A percentile compares a stretch with the other conserved stretches of the same genome.
Conservation (phyloP, 1,140 invertebrate genomes). For the Plectrocnemia conspersa region DNA sequence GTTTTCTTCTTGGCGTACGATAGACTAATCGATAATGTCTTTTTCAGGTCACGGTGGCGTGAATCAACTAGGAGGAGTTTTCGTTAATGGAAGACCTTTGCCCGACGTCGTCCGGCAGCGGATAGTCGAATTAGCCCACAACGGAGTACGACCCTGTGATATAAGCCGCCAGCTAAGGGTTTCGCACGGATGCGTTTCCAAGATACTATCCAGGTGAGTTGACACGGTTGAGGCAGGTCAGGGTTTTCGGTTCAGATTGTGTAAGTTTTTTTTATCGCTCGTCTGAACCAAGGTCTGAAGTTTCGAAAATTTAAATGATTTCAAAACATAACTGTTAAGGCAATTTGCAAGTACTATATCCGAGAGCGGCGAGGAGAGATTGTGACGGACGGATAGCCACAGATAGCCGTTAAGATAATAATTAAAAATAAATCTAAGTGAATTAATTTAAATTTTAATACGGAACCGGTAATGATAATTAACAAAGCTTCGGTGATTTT, state of each 20-base stretch:
- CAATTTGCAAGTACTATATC: too few relatives aligned
- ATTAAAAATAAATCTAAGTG: conserved; percentile 27
- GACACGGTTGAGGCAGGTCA: too few relatives aligned
- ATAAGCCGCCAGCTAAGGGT: conserved; percentile 86
- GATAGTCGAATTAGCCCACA: conserved; percentile 94
- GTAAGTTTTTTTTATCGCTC: too few relatives aligned
- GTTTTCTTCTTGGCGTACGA: conserved; percentile 33
- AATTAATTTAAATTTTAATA: conserved; percentile 21
- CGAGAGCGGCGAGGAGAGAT: not conserved
- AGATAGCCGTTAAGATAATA: conserved; percentile 22
- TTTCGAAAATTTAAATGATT: too few relatives aligned
- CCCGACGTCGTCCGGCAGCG: conserved; percentile 90
- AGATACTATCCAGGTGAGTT: conserved; percentile 89
- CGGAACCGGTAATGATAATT: conserved; percentile 18
- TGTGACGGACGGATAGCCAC: conserved; percentile 12
- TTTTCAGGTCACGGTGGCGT: conserved; percentile 86
- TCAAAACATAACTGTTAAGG: too few relatives aligned
- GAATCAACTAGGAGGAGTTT: conserved; percentile 93
- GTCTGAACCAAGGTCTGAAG: too few relatives aligned
- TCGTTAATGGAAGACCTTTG: conserved; percentile 92
- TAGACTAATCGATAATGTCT: conserved; percentile 34
- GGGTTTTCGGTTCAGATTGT: too few relatives aligned
- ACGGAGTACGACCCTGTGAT: conserved; percentile 91
- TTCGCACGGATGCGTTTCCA: conserved; percentile 90
- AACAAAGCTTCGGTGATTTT: conserved; percentile 1